Conservation (phyloP, 2,797 vertebrate genomes). For the Danio aesculapii region DNA sequence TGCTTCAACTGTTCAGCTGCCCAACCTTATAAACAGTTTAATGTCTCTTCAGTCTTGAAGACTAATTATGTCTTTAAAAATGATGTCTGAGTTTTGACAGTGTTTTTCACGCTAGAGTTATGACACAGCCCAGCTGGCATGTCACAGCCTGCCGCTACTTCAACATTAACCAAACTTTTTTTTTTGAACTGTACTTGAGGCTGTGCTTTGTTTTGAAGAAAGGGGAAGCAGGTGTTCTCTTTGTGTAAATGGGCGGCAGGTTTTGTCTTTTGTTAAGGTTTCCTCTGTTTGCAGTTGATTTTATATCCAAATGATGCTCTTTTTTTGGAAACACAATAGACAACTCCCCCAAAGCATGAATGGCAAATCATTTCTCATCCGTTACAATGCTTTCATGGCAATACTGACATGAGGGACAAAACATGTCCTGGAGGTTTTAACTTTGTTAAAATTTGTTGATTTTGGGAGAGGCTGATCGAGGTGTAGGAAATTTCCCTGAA, state of each 20-base stretch:
- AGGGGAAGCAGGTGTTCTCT: slow-evolving; percentile 62
- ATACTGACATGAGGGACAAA: slow-evolving; percentile 38
- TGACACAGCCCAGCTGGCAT: not conserved
- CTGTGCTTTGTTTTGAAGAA: slow-evolving; percentile 50
- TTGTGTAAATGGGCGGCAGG: slow-evolving; percentile 39
- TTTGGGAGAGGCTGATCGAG: slow-evolving; percentile 29
- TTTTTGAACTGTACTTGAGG: slow-evolving; percentile 42
- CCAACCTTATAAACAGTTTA: slow-evolving; percentile 18
- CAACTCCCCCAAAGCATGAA: slow-evolving; percentile 36
- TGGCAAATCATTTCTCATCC: slow-evolving; percentile 38
- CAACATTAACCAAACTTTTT: slow-evolving; percentile 44
- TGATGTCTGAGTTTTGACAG: slow-evolving; percentile 41
- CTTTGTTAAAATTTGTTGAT: slow-evolving; percentile 39
- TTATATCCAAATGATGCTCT: slow-evolving; percentile 40
- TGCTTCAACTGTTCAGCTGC: slow-evolving; percentile 3
- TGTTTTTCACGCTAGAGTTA: slow-evolving; percentile 47
- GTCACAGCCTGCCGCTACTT: slow-evolving; percentile 34
- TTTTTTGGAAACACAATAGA: slow-evolving; percentile 37
- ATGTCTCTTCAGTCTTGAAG: slow-evolving; percentile 36
- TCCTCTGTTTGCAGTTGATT: slow-evolving; percentile 48
- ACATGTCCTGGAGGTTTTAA: slow-evolving; percentile 45
- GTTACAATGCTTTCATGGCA: slow-evolving; percentile 29
- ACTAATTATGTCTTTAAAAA: slow-evolving; percentile 46
- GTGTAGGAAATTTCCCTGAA: not conserved
- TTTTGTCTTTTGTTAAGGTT: slow-evolving; percentile 39